Percentiles rank a stretch among this genome's conserved stretches.
Evolutionary conservation across 2,888 invertebrate genomes (phyloP).

Genomic region (Aspidiotus destructor): DNA sequence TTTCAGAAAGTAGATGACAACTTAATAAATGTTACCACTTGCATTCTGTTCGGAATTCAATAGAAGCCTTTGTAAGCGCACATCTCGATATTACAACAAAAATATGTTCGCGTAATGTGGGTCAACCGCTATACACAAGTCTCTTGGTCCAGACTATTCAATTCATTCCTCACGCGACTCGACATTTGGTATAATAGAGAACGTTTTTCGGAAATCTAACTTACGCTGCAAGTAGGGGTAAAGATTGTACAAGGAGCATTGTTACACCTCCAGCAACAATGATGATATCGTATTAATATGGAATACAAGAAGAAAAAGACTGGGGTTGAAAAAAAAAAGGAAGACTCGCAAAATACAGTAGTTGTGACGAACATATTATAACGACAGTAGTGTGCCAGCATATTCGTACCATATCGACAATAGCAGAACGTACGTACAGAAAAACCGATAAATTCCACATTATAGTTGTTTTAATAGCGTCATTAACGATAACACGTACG

Average conservation of each 20-base stretch:
- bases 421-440: background rate
- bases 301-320: background rate
- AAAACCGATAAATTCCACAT: conserved; percentile 21
- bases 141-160: background rate
- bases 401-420: too few relatives aligned
- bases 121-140: background rate
- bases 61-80: background rate
- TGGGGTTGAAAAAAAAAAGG: background rate
- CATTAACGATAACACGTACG: conserved; percentile 31
- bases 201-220: too few relatives aligned
- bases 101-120: conserved; percentile 2
- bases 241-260: too few relatives aligned
- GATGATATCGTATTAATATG: too few relatives aligned
- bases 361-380: background rate
- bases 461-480: conserved; percentile 28
- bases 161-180: too few relatives aligned
- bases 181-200: too few relatives aligned
- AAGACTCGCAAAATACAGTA: background rate
- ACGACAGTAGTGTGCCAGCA: too few relatives aligned
- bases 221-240: too few relatives aligned
- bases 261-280: too few relatives aligned
- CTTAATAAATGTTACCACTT: too few relatives aligned
- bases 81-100: background rate
- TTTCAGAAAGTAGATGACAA: too few relatives aligned
- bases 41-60: too few relatives aligned